phyloP scores from a whole-genome alignment of 2,888 invertebrate species.

The Andrena minutula region DNA sequence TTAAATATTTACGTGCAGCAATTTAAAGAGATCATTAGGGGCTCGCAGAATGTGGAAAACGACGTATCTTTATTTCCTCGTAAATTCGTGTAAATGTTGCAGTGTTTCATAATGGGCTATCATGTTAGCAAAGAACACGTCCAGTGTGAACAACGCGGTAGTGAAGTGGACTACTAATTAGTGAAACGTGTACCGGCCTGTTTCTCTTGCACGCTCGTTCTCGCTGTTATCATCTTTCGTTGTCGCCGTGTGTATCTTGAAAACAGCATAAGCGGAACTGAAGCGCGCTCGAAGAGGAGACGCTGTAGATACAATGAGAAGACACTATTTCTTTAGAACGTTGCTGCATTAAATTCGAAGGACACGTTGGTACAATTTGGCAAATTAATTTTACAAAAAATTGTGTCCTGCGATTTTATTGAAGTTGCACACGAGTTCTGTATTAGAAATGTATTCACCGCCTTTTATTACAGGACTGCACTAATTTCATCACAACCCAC shows the following conservation, averaged over 20 bases:
- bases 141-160: conserved; percentile 22
- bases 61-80: background rate
- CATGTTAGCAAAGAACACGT: conserved; percentile 20
- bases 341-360: conserved; percentile 5
- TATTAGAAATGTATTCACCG: no score
- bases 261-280: conserved; percentile 43
- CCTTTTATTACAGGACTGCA: no score
- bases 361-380: background rate
- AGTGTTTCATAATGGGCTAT: conserved; percentile 23
- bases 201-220: conserved; percentile 47
- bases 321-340: conserved; percentile 15
- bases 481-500: no score
- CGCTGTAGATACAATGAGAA: conserved; percentile 38
- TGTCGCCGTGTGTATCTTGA: conserved; percentile 33
- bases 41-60: background rate
- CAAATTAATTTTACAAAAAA: background rate
- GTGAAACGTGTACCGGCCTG: conserved; percentile 58
- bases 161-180: conserved; percentile 70
- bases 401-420: no score
- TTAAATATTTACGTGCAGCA: background rate
- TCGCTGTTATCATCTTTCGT: conserved; percentile 24
- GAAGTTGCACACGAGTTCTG: no score
- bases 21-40: background rate
- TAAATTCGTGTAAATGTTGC: conserved; percentile 11
- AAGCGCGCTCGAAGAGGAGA: conserved; percentile 63